These are phyloP conservation scores for Trichopoda pennipes DNA, from an alignment of 2,888 invertebrate species.

Conservation along the genomic window DNA sequence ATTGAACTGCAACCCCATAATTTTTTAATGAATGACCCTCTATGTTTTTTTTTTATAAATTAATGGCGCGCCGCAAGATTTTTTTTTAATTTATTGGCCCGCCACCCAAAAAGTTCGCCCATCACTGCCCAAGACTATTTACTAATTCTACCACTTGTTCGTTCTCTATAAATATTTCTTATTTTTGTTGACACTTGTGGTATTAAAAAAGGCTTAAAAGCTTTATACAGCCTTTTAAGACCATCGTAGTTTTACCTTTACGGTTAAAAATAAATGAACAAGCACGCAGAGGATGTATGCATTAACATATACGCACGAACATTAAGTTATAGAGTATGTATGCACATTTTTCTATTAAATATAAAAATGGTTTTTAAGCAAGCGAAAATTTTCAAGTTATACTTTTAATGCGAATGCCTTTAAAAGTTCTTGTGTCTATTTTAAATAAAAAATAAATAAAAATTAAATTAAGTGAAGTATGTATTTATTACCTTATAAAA, in stretches of 20 bases:
- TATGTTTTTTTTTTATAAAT: too few relatives aligned
- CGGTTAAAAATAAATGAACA: conserved; percentile 36
- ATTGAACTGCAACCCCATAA: too few relatives aligned
- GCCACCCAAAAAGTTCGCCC: too few relatives aligned
- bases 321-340: not conserved
- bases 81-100: conserved; percentile 11
- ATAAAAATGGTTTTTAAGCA: not conserved
- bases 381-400: too few relatives aligned
- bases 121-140: conserved; percentile 45
- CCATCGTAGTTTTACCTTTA: conserved; percentile 51
- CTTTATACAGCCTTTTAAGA: conserved; percentile 73
- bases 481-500: too few relatives aligned
- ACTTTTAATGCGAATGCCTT: too few relatives aligned
- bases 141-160: conserved; percentile 52
- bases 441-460: too few relatives aligned
- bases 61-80: too few relatives aligned
- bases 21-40: too few relatives aligned
- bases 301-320: not conserved
- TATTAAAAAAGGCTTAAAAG: conserved; percentile 77
- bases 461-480: too few relatives aligned
- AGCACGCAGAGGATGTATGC: not conserved
- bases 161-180: conserved; percentile 59
- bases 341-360: conserved; percentile 5
- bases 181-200: conserved; percentile 70
- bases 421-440: too few relatives aligned